Conservation (phyloP, 2,888 invertebrate genomes). For the Nemapogon koenigi region DNA sequence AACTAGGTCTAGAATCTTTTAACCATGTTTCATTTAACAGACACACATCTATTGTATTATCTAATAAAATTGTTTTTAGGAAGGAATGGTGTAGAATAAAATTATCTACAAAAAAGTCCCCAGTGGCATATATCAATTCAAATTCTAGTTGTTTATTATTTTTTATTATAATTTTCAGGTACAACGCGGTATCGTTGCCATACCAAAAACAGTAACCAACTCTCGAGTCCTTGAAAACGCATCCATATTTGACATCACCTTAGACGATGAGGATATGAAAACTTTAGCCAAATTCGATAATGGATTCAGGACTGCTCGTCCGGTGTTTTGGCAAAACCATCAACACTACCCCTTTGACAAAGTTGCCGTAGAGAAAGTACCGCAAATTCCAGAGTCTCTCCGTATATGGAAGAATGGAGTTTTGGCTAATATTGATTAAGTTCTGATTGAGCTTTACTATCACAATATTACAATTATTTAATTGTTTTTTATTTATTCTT, state of each 20-base stretch:
- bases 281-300: slow-evolving; percentile 32
- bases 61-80: too few relatives aligned
- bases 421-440: background rate
- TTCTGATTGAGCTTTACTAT: background rate
- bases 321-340: slow-evolving; percentile 30
- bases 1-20: too few relatives aligned
- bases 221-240: slow-evolving; percentile 37
- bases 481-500: too few relatives aligned
- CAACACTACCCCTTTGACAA: slow-evolving; percentile 34
- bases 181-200: slow-evolving; percentile 32
- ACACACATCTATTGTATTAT: too few relatives aligned
- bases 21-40: too few relatives aligned
- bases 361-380: slow-evolving; percentile 11
- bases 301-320: slow-evolving; percentile 29
- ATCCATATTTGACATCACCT: slow-evolving; percentile 38
- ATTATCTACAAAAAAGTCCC: too few relatives aligned
- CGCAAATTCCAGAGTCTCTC: background rate
- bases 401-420: slow-evolving; percentile 2
- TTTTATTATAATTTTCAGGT: too few relatives aligned
- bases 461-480: too few relatives aligned
- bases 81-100: too few relatives aligned
- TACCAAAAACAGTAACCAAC: slow-evolving; percentile 40
- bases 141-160: too few relatives aligned
- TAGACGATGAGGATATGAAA: slow-evolving; percentile 28
- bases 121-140: too few relatives aligned